phyloP scores from a whole-genome alignment of 2,113 vertebrate species.

The Melanerpes aurifrons region DNA sequence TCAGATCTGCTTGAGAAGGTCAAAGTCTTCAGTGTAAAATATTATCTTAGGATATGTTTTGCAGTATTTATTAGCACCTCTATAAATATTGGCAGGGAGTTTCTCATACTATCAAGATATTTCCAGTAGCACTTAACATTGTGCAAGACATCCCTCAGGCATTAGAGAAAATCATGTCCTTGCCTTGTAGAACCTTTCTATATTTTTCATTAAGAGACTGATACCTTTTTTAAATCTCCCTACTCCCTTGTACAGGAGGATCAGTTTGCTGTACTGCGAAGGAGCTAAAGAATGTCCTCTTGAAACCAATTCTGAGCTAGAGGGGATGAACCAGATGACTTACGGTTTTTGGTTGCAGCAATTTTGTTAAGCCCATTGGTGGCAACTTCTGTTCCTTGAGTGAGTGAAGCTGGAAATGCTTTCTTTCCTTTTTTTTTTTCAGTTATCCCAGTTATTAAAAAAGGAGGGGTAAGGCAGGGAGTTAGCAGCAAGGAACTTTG shows the following conservation, averaged over 20 bases:
- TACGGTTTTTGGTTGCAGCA: neutral
- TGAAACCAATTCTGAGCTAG: neutral
- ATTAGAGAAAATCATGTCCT: neutral
- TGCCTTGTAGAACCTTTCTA: neutral
- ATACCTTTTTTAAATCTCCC: neutral
- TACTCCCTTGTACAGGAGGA: neutral
- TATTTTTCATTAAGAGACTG: neutral
- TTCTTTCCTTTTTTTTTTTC: neutral
- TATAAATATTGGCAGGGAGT: neutral
- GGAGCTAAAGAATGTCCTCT: neutral
- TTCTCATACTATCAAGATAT: neutral
- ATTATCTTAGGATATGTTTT: neutral
- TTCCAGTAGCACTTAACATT: neutral
- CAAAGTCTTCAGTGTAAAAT: neutral
- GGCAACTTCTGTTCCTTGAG: neutral
- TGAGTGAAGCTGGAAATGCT: neutral
- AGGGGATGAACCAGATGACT: constrained; percentile 4
- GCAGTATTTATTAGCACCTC: neutral
- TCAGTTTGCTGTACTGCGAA: neutral
- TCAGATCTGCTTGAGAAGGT: neutral
- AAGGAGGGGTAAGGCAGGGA: neutral
- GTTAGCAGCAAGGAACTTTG: neutral
- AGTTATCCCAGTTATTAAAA: neutral
- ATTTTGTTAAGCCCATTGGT: neutral
- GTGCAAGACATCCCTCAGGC: neutral